These are phyloP conservation scores for Heliocidaris tuberculata DNA, from an alignment of 35 echinoderm and acorn worm species.

Conservation along the genomic window DNA sequence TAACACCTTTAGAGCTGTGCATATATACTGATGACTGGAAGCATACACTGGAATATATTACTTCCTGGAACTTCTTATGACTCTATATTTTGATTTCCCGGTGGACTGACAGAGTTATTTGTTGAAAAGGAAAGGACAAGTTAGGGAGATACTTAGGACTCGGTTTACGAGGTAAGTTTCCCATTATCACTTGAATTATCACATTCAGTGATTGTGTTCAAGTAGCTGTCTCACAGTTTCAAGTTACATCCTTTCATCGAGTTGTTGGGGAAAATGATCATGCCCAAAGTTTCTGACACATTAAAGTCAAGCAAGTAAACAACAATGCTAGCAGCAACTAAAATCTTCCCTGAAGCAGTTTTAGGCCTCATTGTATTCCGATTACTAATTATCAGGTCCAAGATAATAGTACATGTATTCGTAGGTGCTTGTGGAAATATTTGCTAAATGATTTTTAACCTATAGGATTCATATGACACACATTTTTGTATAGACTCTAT, in stretches of 20 bases:
- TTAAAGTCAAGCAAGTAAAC: neutral
- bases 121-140: neutral
- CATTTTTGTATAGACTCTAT: too few species aligned
- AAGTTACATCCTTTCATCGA: too few species aligned
- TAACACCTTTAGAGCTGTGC: neutral
- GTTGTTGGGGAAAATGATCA: too few species aligned
- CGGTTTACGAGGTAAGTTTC: neutral
- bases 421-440: too few species aligned
- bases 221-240: too few species aligned
- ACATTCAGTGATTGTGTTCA: neutral
- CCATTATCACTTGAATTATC: neutral
- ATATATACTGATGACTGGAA: neutral
- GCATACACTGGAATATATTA: conserved; percentile 5
- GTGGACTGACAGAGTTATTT: neutral
- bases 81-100: neutral
- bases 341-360: too few species aligned
- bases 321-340: too few species aligned
- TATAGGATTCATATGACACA: too few species aligned
- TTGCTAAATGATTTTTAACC: too few species aligned
- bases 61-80: neutral
- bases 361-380: too few species aligned
- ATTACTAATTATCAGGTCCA: too few species aligned
- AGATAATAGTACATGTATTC: too few species aligned
- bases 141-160: neutral
- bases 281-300: neutral